Evolutionary conservation across 2,797 vertebrate genomes (phyloP).

Genomic region (Tokudaia muenninki): DNA sequence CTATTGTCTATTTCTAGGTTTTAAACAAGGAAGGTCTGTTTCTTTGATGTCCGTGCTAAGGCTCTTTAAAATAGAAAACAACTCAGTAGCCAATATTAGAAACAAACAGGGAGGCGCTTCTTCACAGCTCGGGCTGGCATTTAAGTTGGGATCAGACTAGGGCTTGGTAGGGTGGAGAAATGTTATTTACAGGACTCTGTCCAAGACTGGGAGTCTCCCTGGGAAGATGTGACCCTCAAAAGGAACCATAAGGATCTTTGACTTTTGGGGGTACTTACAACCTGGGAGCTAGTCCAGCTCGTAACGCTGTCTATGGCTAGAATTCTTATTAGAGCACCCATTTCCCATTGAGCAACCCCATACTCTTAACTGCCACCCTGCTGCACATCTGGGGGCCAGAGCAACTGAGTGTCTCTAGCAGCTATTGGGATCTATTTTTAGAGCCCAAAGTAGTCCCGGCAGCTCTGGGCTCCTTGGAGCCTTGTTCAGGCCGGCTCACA

Average conservation of each 20-base stretch:
- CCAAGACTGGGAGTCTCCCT: not conserved
- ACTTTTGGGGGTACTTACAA: not conserved
- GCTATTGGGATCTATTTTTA: not conserved
- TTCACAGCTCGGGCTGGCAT: not conserved
- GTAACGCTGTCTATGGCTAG: not conserved
- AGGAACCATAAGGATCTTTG: not conserved
- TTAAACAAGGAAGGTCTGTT: not conserved
- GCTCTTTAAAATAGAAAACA: constrained; percentile 20
- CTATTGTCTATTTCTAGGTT: not conserved
- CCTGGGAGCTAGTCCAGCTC: not conserved
- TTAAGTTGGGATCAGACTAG: not conserved
- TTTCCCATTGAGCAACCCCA: not conserved
- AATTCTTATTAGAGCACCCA: not conserved
- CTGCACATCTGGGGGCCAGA: not conserved
- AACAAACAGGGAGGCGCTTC: not conserved
- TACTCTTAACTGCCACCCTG: accelerated
- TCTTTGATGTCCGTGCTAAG: not conserved
- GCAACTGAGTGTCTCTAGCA: too few species aligned
- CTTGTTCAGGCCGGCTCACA: not conserved
- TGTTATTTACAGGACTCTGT: not conserved
- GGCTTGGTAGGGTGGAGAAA: not conserved
- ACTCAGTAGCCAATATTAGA: not conserved
- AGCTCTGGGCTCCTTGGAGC: not conserved
- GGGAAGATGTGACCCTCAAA: not conserved
- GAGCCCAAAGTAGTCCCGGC: not conserved